A percentile compares a stretch with the other conserved stretches of the same genome.
Evolutionary conservation across 2,113 vertebrate genomes (phyloP).

Genomic region (Campylorhamphus procurvoides): DNA sequence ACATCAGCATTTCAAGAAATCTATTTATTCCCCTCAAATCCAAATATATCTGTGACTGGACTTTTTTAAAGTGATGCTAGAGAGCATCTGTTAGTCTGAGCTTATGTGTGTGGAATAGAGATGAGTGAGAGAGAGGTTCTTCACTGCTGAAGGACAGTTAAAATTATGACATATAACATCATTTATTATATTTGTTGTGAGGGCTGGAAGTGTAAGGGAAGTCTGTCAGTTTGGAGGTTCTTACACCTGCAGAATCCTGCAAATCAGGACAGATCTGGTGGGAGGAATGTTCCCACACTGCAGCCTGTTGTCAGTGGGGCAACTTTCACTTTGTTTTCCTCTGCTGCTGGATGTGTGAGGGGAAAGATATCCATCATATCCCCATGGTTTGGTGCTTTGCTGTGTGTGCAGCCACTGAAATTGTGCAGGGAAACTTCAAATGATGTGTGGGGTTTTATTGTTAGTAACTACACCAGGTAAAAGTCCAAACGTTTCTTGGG

Average conservation of each 20-base stretch:
- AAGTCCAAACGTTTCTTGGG: neutral
- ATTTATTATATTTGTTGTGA: neutral
- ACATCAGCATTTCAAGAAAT: conserved; percentile 34
- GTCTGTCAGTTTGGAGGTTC: neutral
- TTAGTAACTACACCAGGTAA: neutral
- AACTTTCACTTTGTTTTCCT: neutral
- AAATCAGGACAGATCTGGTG: neutral
- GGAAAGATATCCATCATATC: neutral
- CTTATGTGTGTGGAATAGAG: neutral
- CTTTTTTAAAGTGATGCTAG: neutral
- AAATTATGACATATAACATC: neutral
- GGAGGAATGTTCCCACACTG: neutral
- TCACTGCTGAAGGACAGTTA: neutral
- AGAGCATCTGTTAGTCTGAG: conserved; percentile 12
- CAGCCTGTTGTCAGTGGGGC: neutral
- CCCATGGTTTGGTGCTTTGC: neutral
- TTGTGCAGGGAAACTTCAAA: neutral
- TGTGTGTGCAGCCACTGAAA: neutral
- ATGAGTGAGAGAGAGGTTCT: neutral
- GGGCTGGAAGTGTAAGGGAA: neutral
- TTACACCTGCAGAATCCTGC: neutral
- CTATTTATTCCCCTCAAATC: conserved; percentile 13
- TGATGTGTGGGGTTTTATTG: neutral
- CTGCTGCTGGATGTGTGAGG: neutral
- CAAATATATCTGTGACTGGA: neutral